phyloP scores from a whole-genome alignment of 2,113 vertebrate species.

The Ascaphus truei region DNA sequence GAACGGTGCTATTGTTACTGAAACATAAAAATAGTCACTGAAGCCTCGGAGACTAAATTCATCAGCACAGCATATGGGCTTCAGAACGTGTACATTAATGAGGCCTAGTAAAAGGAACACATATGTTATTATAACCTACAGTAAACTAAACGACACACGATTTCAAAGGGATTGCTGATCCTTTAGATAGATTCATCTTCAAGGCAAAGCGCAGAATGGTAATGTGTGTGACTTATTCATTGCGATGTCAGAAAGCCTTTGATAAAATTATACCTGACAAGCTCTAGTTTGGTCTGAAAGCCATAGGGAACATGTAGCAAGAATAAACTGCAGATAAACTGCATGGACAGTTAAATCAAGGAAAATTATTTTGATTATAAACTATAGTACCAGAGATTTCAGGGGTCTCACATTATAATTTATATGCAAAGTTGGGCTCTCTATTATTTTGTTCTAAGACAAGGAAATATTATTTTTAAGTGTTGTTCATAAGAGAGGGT shows the following conservation, averaged over 20 bases:
- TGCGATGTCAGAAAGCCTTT: conserved; percentile 13
- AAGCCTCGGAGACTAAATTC: neutral
- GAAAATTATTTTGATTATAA: conserved; percentile 1
- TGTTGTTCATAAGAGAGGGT: no score
- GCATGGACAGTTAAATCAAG: neutral
- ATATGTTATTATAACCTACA: conserved; percentile 13
- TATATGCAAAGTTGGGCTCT: no score
- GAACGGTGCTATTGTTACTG: neutral
- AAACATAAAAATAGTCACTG: neutral
- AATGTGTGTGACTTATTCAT: neutral
- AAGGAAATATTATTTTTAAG: no score
- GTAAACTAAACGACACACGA: neutral
- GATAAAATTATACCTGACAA: conserved; percentile 36
- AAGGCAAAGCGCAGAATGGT: neutral
- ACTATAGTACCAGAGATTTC: neutral
- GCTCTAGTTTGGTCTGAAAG: conserved; percentile 15
- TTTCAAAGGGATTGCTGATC: conserved; percentile 14
- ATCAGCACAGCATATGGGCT: neutral
- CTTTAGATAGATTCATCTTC: conserved; percentile 4
- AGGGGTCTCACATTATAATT: no score
- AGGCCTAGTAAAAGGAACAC: neutral
- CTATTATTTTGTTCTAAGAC: no score
- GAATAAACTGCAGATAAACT: neutral
- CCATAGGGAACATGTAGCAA: neutral
- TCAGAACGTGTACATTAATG: conserved; percentile 5